Conservation (phyloP, 2,888 invertebrate genomes). For the Drosophila diplacantha region DNA sequence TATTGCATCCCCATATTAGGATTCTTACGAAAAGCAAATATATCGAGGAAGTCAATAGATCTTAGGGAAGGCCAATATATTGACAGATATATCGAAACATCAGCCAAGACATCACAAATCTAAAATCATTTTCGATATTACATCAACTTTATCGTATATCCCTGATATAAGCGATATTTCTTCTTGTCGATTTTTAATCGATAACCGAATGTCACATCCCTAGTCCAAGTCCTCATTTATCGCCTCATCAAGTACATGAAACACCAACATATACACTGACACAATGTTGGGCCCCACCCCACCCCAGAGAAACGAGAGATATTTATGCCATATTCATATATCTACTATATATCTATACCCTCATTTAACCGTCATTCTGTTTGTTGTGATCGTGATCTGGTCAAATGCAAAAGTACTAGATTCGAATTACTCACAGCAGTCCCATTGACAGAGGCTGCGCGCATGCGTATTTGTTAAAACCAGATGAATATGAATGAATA, state of each 20-base stretch:
- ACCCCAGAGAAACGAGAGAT: conserved; percentile 42
- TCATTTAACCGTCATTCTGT: conserved; percentile 37
- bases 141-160: neutral
- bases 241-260: conserved; percentile 31
- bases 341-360: conserved; percentile 36
- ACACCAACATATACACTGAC: conserved; percentile 37
- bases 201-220: too few species aligned
- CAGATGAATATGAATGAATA: conserved; percentile 52
- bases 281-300: conserved; percentile 29
- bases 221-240: conserved; percentile 23
- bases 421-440: conserved; percentile 77
- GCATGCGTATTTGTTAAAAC: conserved; percentile 78
- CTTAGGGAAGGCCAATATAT: neutral
- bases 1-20: conserved; percentile 23
- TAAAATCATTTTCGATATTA: neutral
- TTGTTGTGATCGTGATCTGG: conserved; percentile 62
- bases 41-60: conserved; percentile 18
- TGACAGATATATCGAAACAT: neutral
- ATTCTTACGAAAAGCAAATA: conserved; percentile 8
- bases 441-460: conserved; percentile 81
- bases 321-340: conserved; percentile 56
- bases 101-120: neutral
- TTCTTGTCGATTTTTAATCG: neutral
- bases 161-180: neutral
- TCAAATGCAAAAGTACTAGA: conserved; percentile 48